Percentiles rank a stretch among this genome's conserved stretches.
These are phyloP conservation scores for Sialis lutaria DNA, from an alignment of 2,888 invertebrate species.

Conservation along the genomic window DNA sequence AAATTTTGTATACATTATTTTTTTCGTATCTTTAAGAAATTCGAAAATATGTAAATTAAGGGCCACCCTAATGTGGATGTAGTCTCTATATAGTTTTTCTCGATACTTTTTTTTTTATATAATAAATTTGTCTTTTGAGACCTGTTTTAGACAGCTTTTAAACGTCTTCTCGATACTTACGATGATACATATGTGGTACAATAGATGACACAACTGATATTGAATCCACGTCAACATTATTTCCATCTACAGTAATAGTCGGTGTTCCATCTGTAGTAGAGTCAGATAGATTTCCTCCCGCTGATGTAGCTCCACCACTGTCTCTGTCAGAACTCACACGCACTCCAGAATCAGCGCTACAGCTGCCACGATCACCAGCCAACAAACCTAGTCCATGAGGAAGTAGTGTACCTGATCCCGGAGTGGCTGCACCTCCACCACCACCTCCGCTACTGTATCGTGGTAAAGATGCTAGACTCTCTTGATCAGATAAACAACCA, in stretches of 20 bases:
- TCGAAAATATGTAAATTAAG: too few species aligned
- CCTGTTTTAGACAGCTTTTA: too few species aligned
- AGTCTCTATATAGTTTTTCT: too few species aligned
- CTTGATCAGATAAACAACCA: conserved; percentile 72
- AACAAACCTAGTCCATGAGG: conserved; percentile 27
- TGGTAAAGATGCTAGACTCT: conserved; percentile 56
- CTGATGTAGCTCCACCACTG: conserved; percentile 63
- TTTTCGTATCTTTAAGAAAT: too few species aligned
- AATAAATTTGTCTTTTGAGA: too few species aligned
- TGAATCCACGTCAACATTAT: conserved; percentile 51
- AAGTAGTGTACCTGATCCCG: conserved; percentile 32
- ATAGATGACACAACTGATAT: conserved; percentile 53
- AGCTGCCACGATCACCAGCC: conserved; percentile 60
- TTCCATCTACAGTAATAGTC: conserved; percentile 35
- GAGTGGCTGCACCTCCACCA: conserved; percentile 35
- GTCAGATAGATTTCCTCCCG: conserved; percentile 65
- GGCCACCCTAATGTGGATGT: too few species aligned
- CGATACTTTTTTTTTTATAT: too few species aligned
- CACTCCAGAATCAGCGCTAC: conserved; percentile 75
- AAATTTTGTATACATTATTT: too few species aligned
- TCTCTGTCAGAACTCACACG: conserved; percentile 68
- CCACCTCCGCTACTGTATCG: conserved; percentile 38
- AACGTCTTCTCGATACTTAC: conserved; percentile 34
- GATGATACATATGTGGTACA: conserved; percentile 45
- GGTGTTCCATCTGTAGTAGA: conserved; percentile 59